phyloP scores from a whole-genome alignment of 64 coral and sea anemone species.

The Pachyseris speciosa region DNA sequence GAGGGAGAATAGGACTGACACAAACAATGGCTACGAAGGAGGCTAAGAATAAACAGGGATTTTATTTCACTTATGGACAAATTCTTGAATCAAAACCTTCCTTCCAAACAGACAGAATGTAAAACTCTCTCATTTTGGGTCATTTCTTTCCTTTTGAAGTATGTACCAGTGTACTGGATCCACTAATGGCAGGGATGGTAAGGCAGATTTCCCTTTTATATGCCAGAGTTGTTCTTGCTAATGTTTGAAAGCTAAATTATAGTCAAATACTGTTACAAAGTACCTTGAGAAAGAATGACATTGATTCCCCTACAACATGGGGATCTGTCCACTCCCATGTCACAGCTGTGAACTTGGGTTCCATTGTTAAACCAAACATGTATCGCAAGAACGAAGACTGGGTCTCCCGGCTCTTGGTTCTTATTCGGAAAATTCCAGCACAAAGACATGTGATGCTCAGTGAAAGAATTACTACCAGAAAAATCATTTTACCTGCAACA shows the following conservation, averaged over 20 bases:
- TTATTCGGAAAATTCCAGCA: constrained; percentile 4
- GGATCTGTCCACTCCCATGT: constrained; percentile 84
- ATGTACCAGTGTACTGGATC: too few relatives aligned
- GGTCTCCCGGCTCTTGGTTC: constrained; percentile 23
- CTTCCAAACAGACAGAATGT: too few relatives aligned
- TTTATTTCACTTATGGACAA: too few relatives aligned
- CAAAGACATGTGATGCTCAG: neutral
- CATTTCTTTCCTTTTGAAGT: too few relatives aligned
- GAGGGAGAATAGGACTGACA: too few relatives aligned
- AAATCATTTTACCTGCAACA: constrained; percentile 60
- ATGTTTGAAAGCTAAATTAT: neutral
- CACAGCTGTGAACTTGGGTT: constrained; percentile 57
- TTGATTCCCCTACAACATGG: constrained; percentile 79
- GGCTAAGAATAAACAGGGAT: too few relatives aligned
- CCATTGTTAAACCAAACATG: constrained; percentile 63
- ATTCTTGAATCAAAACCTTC: too few relatives aligned
- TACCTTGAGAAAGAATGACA: constrained; percentile 90
- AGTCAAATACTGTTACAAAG: neutral
- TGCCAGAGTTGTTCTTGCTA: too few relatives aligned
- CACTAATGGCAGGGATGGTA: too few relatives aligned
- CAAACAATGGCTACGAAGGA: too few relatives aligned
- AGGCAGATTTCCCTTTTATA: too few relatives aligned
- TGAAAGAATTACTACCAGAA: neutral
- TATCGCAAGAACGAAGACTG: constrained; percentile 57
- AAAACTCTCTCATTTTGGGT: too few relatives aligned